Conservation (phyloP, 2,888 invertebrate genomes). For the Xestia ashworthii region DNA sequence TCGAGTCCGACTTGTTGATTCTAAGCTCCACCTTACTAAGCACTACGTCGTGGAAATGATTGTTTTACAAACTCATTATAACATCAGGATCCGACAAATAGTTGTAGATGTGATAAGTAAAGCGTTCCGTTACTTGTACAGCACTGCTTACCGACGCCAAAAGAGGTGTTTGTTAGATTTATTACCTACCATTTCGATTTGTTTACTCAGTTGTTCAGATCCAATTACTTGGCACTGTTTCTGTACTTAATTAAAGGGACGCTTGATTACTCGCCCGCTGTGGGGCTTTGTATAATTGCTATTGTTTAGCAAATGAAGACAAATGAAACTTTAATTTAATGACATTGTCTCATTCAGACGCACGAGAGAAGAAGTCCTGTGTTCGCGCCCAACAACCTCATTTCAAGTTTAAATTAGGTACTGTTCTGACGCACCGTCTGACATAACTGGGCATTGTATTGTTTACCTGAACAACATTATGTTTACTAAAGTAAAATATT, state of each 20-base stretch:
- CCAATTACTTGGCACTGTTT: constrained; percentile 91
- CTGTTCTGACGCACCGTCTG: constrained; percentile 55
- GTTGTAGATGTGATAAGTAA: constrained; percentile 55
- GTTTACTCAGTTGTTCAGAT: constrained; percentile 91
- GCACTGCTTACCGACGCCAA: constrained; percentile 81
- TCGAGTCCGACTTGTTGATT: constrained; percentile 59
- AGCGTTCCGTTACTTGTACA: constrained; percentile 61
- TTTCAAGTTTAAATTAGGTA: constrained; percentile 81
- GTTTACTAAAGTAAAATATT: not conserved
- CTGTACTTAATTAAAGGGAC: constrained; percentile 91
- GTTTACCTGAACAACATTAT: not conserved
- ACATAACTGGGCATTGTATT: constrained; percentile 23
- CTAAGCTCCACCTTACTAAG: constrained; percentile 10
- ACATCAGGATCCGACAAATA: constrained; percentile 47
- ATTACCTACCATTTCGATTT: constrained; percentile 90
- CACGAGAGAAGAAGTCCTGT: constrained; percentile 82
- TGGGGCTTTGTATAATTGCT: constrained; percentile 91
- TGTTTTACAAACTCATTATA: constrained; percentile 42
- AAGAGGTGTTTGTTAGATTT: constrained; percentile 90
- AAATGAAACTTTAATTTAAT: constrained; percentile 91
- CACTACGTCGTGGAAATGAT: constrained; percentile 26
- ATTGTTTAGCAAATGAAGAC: constrained; percentile 91
- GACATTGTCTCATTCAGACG: constrained; percentile 89
- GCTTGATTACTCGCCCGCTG: constrained; percentile 91
- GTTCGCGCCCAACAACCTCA: constrained; percentile 79